phyloP scores from a whole-genome alignment of 2,888 invertebrate genomes.

The Shargacucullia verbasci region DNA sequence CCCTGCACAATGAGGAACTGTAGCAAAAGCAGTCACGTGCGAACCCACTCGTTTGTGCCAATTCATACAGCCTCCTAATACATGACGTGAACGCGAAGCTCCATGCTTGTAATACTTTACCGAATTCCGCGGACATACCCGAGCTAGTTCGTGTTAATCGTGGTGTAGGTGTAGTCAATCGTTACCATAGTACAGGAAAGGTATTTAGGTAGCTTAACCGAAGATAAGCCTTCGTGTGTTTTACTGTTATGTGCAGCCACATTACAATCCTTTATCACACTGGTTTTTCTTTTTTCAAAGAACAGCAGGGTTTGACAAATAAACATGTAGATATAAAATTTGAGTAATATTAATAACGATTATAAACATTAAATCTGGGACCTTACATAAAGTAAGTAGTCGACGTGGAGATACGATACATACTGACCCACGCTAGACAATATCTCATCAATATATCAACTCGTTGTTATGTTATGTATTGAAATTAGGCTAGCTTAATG shows the following conservation, averaged over 20 bases:
- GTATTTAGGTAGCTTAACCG: constrained; percentile 28
- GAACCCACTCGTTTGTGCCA: constrained; percentile 65
- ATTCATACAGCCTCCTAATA: constrained; percentile 60
- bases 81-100: constrained; percentile 32
- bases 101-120: constrained; percentile 34
- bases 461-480: too few species aligned
- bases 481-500: too few species aligned
- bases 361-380: too few species aligned
- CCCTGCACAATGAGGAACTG: constrained; percentile 61
- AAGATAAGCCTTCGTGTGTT: constrained; percentile 29
- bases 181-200: constrained; percentile 8
- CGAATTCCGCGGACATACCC: constrained; percentile 42
- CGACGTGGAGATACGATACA: too few species aligned
- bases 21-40: constrained; percentile 66
- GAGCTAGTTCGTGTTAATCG: constrained; percentile 22
- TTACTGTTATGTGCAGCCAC: constrained; percentile 29
- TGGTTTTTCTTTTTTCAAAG: too few species aligned
- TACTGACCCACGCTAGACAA: too few species aligned
- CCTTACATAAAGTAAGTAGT: too few species aligned
- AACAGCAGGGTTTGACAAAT: too few species aligned
- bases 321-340: too few species aligned
- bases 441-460: background rate
- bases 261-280: too few species aligned
- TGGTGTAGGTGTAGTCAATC: constrained; percentile 25
- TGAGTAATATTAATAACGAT: too few species aligned